Conservation (phyloP, 2,797 vertebrate genomes). For the Enteromius anoplus region DNA sequence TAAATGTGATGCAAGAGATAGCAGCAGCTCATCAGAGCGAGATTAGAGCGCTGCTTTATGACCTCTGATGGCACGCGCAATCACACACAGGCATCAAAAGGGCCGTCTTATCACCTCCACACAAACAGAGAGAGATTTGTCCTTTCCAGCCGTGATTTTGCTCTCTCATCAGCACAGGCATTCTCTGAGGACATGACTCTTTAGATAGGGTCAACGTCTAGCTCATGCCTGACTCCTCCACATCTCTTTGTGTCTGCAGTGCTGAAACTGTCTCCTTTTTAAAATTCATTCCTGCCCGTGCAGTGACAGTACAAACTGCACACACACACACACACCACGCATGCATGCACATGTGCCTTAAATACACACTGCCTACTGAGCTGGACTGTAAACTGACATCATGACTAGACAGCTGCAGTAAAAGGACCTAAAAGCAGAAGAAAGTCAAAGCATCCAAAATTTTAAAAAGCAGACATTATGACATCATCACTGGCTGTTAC, state of each 20-base stretch:
- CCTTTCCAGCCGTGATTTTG: not conserved
- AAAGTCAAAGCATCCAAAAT: not conserved
- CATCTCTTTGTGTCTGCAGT: not conserved
- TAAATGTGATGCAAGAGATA: not conserved
- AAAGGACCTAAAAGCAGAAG: not conserved
- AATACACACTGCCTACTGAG: not conserved
- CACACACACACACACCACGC: not conserved
- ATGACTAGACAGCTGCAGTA: not conserved
- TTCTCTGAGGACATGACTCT: constrained; percentile 7
- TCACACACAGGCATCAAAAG: constrained; percentile 43
- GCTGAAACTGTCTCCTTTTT: not conserved
- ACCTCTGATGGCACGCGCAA: constrained; percentile 14
- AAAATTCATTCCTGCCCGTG: not conserved
- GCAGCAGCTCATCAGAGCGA: not conserved
- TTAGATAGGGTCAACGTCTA: not conserved
- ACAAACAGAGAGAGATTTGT: constrained; percentile 29
- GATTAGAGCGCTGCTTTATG: constrained; percentile 15
- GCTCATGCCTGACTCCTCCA: not conserved
- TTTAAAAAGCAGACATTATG: not conserved
- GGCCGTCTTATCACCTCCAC: constrained; percentile 22
- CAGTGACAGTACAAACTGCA: not conserved
- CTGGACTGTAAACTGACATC: not conserved
- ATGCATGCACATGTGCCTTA: not conserved
- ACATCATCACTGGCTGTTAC: not conserved
- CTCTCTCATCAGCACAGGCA: constrained; percentile 18